Evolutionary conservation across 2,888 invertebrate species (phyloP).

Genomic region (Meiosimyza platycephala): DNA sequence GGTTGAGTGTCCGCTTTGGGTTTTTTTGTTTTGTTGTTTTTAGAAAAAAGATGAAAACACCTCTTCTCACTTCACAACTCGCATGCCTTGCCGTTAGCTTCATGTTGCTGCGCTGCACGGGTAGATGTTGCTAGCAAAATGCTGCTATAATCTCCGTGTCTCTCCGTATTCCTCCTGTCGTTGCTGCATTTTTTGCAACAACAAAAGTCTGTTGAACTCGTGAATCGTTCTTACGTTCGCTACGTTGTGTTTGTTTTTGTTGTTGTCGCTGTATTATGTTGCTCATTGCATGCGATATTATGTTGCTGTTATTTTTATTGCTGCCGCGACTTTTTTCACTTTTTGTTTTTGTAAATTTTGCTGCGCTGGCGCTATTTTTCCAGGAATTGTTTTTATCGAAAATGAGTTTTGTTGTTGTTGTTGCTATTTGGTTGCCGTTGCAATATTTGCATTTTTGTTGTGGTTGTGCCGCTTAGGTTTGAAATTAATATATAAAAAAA

Average conservation of each 20-base stretch:
- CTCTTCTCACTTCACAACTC: neutral
- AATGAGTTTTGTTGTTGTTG: slow-evolving; percentile 37
- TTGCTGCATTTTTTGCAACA: slow-evolving; percentile 14
- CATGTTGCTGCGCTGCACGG: neutral
- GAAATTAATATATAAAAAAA: slow-evolving; percentile 3
- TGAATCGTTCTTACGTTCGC: slow-evolving; percentile 3
- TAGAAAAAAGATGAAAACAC: no score
- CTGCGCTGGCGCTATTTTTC: slow-evolving; percentile 38
- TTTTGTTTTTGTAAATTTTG: slow-evolving; percentile 24
- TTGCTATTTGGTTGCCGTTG: slow-evolving; percentile 39
- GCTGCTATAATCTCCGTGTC: neutral
- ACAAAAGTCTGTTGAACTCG: slow-evolving; percentile 33
- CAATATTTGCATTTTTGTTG: slow-evolving; percentile 45
- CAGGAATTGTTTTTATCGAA: slow-evolving; percentile 43
- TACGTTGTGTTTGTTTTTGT: slow-evolving; percentile 6
- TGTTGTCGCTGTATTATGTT: slow-evolving; percentile 34
- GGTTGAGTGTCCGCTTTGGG: slow-evolving; percentile 18
- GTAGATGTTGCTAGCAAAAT: neutral
- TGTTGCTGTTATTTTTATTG: slow-evolving; percentile 41
- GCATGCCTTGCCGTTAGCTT: neutral
- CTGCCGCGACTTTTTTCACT: slow-evolving; percentile 22
- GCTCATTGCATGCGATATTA: slow-evolving; percentile 38
- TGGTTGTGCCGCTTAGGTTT: slow-evolving; percentile 20
- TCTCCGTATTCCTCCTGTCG: neutral
- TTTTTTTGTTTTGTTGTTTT: neutral